phyloP scores from a whole-genome alignment of 2,888 invertebrate genomes.

The Eupeodes luniger region DNA sequence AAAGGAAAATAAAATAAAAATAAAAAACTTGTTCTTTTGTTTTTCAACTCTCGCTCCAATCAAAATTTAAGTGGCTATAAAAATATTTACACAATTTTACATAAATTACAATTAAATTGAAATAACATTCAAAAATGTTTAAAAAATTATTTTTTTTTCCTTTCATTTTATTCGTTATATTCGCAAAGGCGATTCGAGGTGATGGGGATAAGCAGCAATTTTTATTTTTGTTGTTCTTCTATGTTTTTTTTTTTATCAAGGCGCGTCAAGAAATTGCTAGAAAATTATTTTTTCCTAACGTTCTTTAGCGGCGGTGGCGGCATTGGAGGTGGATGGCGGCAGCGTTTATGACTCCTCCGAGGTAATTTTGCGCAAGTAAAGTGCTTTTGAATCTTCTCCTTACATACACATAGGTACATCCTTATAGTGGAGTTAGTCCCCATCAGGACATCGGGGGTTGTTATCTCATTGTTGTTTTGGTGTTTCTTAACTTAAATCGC shows the following conservation, averaged over 20 bases:
- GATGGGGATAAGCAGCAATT: constrained; percentile 32
- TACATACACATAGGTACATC: no score
- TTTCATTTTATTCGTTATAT: constrained; percentile 19
- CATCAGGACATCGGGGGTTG: neutral
- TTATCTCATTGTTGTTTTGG: constrained; percentile 14
- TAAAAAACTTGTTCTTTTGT: neutral
- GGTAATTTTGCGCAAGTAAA: constrained; percentile 70
- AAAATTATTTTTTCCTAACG: constrained; percentile 63
- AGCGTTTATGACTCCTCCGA: constrained; percentile 63
- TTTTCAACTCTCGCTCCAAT: neutral
- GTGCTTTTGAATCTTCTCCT: constrained; percentile 46
- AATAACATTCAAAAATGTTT: constrained; percentile 59
- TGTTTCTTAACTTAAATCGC: neutral
- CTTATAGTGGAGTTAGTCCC: no score
- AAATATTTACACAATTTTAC: constrained; percentile 53
- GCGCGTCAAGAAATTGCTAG: constrained; percentile 1
- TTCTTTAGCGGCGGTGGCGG: neutral
- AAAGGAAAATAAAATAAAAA: neutral
- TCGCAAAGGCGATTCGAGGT: neutral
- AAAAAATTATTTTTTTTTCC: neutral
- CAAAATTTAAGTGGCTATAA: constrained; percentile 11
- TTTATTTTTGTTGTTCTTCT: neutral
- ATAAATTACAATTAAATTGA: constrained; percentile 75
- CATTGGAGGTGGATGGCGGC: no score
- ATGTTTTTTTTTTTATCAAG: constrained; percentile 13